Percentiles rank a stretch among this genome's conserved stretches.
phyloP scores from a whole-genome alignment of 2,797 vertebrate species.

The Champsocephalus gunnari region DNA sequence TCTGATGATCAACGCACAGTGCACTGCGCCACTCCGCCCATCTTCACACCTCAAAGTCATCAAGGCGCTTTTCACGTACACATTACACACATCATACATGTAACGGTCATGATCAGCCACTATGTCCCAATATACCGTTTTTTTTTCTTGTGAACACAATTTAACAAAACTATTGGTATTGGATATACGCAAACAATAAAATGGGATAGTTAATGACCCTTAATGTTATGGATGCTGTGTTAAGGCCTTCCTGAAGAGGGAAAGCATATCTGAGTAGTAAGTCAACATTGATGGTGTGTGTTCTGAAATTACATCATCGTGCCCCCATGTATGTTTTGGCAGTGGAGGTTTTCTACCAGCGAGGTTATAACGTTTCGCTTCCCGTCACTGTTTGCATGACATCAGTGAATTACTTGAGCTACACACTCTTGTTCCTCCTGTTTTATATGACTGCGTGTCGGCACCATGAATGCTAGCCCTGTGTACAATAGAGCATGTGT shows the following conservation, averaged over 20 bases:
- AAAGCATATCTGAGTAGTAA: conserved; percentile 33
- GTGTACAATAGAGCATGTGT: conserved; percentile 28
- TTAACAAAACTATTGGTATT: background rate
- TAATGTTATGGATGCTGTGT: conserved; percentile 10
- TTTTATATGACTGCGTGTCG: conserved; percentile 38
- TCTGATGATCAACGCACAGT: no score
- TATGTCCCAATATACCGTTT: conserved; percentile 20
- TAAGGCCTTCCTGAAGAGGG: conserved; percentile 3
- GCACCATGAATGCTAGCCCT: conserved; percentile 39
- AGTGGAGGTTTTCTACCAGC: conserved; percentile 53
- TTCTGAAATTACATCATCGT: conserved; percentile 66
- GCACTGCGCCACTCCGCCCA: no score
- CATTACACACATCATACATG: no score
- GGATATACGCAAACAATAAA: background rate
- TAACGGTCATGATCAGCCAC: conserved; percentile 12
- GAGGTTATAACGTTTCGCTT: conserved; percentile 76
- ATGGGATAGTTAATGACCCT: background rate
- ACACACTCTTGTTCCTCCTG: conserved; percentile 48
- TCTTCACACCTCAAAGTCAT: no score
- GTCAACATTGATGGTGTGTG: conserved; percentile 29
- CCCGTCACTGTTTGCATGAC: conserved; percentile 74
- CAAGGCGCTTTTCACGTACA: no score
- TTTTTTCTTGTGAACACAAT: background rate
- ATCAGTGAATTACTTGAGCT: conserved; percentile 73
- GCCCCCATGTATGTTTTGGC: conserved; percentile 73